Evolutionary conservation across 2,888 invertebrate species (phyloP), one percentile per base, ranked within the genome.

Genomic region (Anticlea derivata): DNA sequence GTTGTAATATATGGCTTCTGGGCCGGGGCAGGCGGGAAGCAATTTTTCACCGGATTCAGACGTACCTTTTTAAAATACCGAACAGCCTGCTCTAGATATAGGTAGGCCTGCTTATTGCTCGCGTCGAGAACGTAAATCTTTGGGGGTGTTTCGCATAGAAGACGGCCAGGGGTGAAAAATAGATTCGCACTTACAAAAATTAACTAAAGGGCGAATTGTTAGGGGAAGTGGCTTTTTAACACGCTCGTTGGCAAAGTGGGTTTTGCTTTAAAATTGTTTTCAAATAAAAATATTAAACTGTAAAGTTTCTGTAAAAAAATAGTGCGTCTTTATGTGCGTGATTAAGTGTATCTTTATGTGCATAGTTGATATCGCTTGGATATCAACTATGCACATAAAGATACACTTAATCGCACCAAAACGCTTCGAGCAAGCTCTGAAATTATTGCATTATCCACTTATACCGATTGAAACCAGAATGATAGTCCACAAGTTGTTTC

Each of bases 41-140:
- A 80, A 88, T 88, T 86, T 88, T 86, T 89, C 84, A 87, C 80
- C 63, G 71, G 77, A 84, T 84, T 79, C 81, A 78, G 79, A 76
- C 78, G 71, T 83, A 80, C 78, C 80, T 86, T 79, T 88, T 89
- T 86, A 87, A 88, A 88, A 84, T 83, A 84, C 75, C 77, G 75
- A 80, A 76, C 75, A 77, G 77, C 70, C 77, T 76, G 68, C 75
- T 74, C 71, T 68, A 74, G 71, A 60, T 47, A 65, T 64, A 75
- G 73, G 75, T 74, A 75, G 74, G 76, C 78, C 55, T 74, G 80
- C 81, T 84, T 85, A 86, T 84, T 83, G 83, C 80, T 74, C 78
- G 79, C 82, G 80, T 80, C 74, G 78, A 69, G 69, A 68, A 72
- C 81, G 83, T 86, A 86, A 86, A 87, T 86, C 86, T 86, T 86